phyloP scores from a whole-genome alignment of 1,140 invertebrate genomes.

The Pseudobourletiella spinata region DNA sequence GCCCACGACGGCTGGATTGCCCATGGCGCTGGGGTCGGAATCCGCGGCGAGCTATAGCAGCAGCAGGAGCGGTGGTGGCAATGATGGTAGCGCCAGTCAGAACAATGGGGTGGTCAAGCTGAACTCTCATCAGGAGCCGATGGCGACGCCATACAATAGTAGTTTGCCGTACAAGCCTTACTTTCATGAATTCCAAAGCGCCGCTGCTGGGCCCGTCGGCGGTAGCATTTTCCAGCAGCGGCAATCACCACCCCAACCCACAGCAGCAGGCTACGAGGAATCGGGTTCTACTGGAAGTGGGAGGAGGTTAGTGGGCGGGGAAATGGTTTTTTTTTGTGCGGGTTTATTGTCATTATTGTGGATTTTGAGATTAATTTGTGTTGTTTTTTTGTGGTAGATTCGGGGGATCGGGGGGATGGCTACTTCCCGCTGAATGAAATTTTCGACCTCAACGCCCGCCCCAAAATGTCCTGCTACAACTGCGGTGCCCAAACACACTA shows the following conservation, averaged over 20 bases:
- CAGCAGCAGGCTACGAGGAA: not conserved
- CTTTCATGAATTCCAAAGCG: not conserved
- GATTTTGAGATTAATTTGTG: too few relatives aligned
- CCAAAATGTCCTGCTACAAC: slow-evolving; percentile 58
- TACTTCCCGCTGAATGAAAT: too few relatives aligned
- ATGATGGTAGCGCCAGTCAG: not conserved
- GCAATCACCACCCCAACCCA: not conserved
- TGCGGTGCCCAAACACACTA: slow-evolving; percentile 65
- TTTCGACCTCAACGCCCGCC: slow-evolving; percentile 11
- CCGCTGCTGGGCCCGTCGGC: not conserved
- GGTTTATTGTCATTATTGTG: too few relatives aligned
- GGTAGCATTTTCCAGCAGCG: not conserved
- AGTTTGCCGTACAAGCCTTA: not conserved
- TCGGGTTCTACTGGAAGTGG: not conserved
- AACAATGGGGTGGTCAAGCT: not conserved
- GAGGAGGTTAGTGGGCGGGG: not conserved
- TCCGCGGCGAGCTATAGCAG: not conserved
- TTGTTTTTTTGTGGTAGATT: too few relatives aligned
- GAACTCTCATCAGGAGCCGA: not conserved
- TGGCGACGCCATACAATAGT: not conserved
- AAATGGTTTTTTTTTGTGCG: not conserved
- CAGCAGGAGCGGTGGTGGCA: not conserved
- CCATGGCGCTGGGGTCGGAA: too few relatives aligned
- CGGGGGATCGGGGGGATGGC: too few relatives aligned
- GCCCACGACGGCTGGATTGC: too few relatives aligned